Evolutionary conservation across 2,113 vertebrate species (phyloP).

Genomic region (Bombycilla garrulus): DNA sequence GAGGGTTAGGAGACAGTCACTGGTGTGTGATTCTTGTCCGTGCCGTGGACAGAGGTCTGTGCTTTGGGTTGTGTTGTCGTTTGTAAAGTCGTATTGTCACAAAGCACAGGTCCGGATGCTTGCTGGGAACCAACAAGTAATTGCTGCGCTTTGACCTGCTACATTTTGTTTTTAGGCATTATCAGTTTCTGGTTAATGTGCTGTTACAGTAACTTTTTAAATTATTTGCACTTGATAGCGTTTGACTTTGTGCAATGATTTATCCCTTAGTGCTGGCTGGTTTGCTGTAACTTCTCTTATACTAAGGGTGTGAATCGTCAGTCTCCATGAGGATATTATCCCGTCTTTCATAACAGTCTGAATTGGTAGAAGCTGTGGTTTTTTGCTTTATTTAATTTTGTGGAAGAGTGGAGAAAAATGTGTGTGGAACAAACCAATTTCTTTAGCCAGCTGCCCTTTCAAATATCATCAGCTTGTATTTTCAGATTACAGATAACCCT

Average conservation of each 20-base stretch:
- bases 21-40: rapidly evolving
- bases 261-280: background rate
- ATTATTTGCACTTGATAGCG: background rate
- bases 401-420: background rate
- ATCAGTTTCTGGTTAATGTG: background rate
- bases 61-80: rapidly evolving
- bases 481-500: background rate
- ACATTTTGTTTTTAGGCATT: background rate
- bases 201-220: background rate
- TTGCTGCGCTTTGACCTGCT: background rate
- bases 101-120: background rate
- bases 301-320: background rate
- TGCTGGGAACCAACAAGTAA: background rate
- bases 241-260: background rate
- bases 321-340: background rate
- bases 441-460: background rate
- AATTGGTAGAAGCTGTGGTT: background rate
- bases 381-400: background rate
- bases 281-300: background rate
- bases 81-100: background rate
- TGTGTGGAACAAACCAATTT: background rate
- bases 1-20: background rate
- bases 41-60: background rate
- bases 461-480: background rate
- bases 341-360: background rate